phyloP scores from a whole-genome alignment of 2,888 invertebrate species.

The Andrena praecox region DNA sequence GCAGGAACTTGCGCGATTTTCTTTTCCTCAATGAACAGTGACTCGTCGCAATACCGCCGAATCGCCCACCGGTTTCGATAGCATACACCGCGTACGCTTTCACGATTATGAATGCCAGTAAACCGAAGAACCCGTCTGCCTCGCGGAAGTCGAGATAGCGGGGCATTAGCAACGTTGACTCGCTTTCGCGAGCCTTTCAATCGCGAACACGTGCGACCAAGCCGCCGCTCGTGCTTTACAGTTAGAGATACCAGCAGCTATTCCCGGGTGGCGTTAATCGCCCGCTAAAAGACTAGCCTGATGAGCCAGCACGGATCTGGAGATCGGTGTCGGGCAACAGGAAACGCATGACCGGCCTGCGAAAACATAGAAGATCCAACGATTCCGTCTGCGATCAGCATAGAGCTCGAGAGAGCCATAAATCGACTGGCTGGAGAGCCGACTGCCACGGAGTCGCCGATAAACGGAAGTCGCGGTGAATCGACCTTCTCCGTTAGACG shows the following conservation, averaged over 20 bases:
- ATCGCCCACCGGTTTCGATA: slow-evolving; percentile 10
- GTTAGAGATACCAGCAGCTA: slow-evolving; percentile 3
- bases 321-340: slow-evolving; percentile 3
- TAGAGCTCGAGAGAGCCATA: slow-evolving; percentile 2
- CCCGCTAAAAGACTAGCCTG: background rate
- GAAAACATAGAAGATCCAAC: background rate
- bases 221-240: slow-evolving; percentile 2
- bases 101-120: background rate
- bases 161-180: background rate
- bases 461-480: slow-evolving; percentile 56
- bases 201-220: slow-evolving; percentile 29
- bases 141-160: background rate
- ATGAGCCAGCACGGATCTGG: background rate
- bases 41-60: slow-evolving; percentile 17
- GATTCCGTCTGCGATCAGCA: background rate
- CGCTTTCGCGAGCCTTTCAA: slow-evolving; percentile 25
- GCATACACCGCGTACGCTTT: background rate
- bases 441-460: slow-evolving; percentile 29
- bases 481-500: slow-evolving; percentile 58
- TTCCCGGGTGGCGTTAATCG: slow-evolving; percentile 12
- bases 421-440: slow-evolving; percentile 24
- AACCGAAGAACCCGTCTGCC: background rate
- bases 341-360: slow-evolving; percentile 23
- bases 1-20: background rate
- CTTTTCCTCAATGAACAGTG: slow-evolving; percentile 15